A percentile compares a stretch with the other conserved stretches of the same genome.
Conservation (phyloP, 2,113 vertebrate species). For the Aythya baeri region DNA sequence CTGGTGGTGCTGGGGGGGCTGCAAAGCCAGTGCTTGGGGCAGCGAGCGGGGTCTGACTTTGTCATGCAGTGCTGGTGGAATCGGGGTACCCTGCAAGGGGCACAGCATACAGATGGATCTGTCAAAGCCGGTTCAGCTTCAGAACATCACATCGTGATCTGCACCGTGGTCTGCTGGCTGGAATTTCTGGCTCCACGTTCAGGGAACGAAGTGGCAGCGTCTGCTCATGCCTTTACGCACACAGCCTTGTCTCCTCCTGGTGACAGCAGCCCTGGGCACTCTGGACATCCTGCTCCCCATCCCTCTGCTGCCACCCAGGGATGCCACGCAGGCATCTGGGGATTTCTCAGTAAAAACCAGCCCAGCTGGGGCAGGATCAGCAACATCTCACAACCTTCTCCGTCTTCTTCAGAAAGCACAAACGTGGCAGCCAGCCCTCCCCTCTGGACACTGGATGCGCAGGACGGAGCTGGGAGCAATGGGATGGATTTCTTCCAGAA, state of each 20-base stretch:
- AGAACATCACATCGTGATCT: accelerated
- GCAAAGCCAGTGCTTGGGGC: background rate
- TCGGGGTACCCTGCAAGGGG: background rate
- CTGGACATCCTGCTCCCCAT: accelerated
- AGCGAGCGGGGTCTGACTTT: background rate
- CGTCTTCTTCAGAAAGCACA: background rate
- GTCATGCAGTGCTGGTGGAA: background rate
- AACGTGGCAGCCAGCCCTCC: constrained; percentile 12
- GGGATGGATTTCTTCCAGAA: constrained; percentile 17
- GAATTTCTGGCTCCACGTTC: background rate
- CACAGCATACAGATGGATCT: background rate
- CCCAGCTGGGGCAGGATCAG: background rate
- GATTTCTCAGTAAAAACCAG: background rate
- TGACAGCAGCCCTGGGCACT: background rate
- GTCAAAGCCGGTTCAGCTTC: background rate
- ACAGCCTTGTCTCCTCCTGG: background rate
- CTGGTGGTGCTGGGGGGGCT: background rate
- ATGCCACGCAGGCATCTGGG: background rate
- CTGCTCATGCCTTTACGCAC: background rate
- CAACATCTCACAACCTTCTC: background rate
- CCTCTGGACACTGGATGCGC: constrained; percentile 11
- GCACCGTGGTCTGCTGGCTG: background rate
- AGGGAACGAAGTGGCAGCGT: background rate
- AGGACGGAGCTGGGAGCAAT: background rate
- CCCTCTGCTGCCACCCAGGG: background rate